Evolutionary conservation across 2,797 vertebrate species (phyloP).

Genomic region (Sandelia bainsii): DNA sequence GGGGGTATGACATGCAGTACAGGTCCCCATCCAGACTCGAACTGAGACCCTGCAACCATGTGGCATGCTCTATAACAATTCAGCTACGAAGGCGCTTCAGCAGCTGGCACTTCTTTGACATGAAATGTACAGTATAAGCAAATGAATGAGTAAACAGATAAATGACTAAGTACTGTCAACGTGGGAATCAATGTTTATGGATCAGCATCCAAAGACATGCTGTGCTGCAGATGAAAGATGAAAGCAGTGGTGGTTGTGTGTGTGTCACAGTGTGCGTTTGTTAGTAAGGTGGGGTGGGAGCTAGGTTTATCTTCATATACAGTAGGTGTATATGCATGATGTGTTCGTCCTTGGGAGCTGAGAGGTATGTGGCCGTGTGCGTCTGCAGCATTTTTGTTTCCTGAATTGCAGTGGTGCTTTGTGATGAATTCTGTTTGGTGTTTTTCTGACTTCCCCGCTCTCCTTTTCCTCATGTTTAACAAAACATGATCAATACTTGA

Average conservation of each 20-base stretch:
- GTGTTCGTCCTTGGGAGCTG: conserved; percentile 39
- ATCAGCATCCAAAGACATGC: conserved; percentile 71
- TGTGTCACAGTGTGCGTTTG: conserved; percentile 20
- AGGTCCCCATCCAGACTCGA: too few relatives aligned
- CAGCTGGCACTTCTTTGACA: conserved; percentile 61
- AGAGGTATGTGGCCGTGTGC: conserved; percentile 21
- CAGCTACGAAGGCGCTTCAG: conserved; percentile 6
- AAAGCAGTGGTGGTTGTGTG: conserved; percentile 42
- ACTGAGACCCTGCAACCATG: too few relatives aligned
- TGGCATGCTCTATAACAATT: too few relatives aligned
- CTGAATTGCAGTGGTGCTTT: conserved; percentile 29
- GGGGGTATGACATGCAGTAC: too few relatives aligned
- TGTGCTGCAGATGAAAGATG: conserved; percentile 64
- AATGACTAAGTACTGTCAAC: conserved; percentile 78
- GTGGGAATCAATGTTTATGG: conserved; percentile 82
- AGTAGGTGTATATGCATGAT: conserved; percentile 41
- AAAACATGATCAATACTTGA: conserved; percentile 78
- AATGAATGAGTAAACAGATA: conserved; percentile 82
- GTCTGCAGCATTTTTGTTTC: conserved; percentile 29
- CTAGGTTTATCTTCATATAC: conserved; percentile 22
- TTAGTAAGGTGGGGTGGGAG: conserved; percentile 17
- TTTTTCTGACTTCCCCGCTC: conserved; percentile 58
- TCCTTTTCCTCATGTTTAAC: conserved; percentile 51
- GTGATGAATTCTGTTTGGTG: conserved; percentile 54
- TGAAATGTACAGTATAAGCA: conserved; percentile 64